Evolutionary conservation across 1,140 invertebrate species (phyloP), one percentile per base, ranked within the genome.

Genomic region (Coboldia fuscipes): DNA sequence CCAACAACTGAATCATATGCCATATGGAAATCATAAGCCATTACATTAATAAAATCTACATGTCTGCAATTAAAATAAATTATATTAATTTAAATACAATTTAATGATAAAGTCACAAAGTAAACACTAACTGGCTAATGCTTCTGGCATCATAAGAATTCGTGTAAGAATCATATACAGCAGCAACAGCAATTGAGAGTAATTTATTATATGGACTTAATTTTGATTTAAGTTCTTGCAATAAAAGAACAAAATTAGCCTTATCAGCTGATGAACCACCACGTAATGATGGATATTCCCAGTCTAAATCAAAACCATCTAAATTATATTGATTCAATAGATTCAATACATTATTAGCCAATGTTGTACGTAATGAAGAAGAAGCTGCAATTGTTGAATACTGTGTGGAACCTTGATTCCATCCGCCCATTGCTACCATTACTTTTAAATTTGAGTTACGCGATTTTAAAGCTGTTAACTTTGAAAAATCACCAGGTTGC

Each of bases 271-370:
- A 20, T 20, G 42, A 42, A 4, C 62, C 62, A 15, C 62, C 73
- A 36, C 71, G 48, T 38, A 66, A 60, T 20, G 56, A 61, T 0
- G 73, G 75, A 41, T 77, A 78, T 38, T 80, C 75, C 75, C 75
- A 79, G 43, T 79, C 75, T 2, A 81, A 14, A 45, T 81, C 75
- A 5, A 82, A 61, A 1, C 78, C 78, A 47, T 81, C 71, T 35
- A 82, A 80, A 4, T 59, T 52, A 39, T 75, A 61, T 13, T 58
- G 60, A 30, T 48, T 42, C 0, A 72, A 37, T 36, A 70, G 69
- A 0, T 51, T 33, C 1, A 73, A 49, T 1, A 64, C 60, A 36
- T 60, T 67, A 1, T 58, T 34, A 8, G 68, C 61, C 34, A 78
- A 71, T 14, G 42, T 60, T 3, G 51, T 46, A n/a, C 75, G 60